Percentiles rank a stretch among this genome's conserved stretches.
Conservation (phyloP, 2,888 invertebrate species). For the Hydraecia micacea region DNA sequence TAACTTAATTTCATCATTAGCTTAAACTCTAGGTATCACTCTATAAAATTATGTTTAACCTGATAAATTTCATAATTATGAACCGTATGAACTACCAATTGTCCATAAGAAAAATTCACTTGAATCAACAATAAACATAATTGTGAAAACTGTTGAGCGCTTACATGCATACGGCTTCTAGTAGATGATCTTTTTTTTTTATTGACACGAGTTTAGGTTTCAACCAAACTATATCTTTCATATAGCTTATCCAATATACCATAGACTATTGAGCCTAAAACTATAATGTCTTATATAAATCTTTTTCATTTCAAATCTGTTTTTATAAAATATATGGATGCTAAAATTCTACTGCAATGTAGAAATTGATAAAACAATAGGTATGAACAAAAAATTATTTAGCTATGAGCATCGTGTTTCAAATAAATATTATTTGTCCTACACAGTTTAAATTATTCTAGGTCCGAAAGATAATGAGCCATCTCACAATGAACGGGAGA, state of each 20-base stretch:
- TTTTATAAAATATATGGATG: not conserved
- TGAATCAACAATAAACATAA: not conserved
- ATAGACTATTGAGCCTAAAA: not conserved
- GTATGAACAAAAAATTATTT: not conserved
- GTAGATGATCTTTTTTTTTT: not conserved
- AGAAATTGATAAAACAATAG: not conserved
- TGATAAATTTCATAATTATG: not conserved
- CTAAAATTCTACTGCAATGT: not conserved
- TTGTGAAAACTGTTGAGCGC: not conserved
- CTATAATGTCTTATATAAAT: not conserved
- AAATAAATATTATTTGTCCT: not conserved
- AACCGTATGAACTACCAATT: not conserved
- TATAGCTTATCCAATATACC: not conserved
- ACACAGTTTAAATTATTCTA: constrained; percentile 64
- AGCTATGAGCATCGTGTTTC: not conserved
- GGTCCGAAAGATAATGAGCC: constrained; percentile 69
- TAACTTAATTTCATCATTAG: not conserved
- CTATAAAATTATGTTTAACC: not conserved
- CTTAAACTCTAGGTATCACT: not conserved
- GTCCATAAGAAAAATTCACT: not conserved
- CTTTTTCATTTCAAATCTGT: not conserved
- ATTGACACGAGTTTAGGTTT: not conserved
- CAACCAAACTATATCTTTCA: not conserved
- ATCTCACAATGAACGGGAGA: constrained; percentile 71
- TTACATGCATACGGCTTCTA: not conserved